Evolutionary conservation across 2,888 invertebrate species (phyloP), one percentile per base, ranked within the genome.

Genomic region (Biston betularia): DNA sequence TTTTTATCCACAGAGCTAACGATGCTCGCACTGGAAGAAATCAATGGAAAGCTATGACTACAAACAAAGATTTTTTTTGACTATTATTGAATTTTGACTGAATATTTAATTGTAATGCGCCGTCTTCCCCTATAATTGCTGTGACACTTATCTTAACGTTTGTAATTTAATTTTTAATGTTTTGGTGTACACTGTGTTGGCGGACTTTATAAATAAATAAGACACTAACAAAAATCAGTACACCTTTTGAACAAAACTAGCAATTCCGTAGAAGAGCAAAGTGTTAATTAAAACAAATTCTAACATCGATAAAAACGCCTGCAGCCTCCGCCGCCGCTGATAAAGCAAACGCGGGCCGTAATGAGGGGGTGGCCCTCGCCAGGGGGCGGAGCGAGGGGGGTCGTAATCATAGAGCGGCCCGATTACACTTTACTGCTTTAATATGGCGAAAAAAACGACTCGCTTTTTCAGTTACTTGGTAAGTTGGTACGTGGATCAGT

Each of bases 281-380:
- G 76, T 72, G 72, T 78, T 82, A 81, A 81, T 82, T 82, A 82
- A 80, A 84, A 83, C 81, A 79, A 83, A 79, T 81, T 80, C 80
- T 78, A 84, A 84, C 81, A 82, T 78, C 81, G 75, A 84, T 84
- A 84, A 84, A 83, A 79, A 78, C 64, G 68, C 57, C 73, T 79
- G 72, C 68, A 66, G 69, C 60, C 69, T 65, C 72, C 72, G 75
- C 73, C 71, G 72, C 50, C 44, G 52, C 79, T 82, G 84, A 84
- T 84, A 80, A 79, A 79, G 71, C 70, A 70, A 71, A 69, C 75
- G 79, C 75, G 75, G 74, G 72, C 73, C 73, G 70, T 76, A 79
- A 81, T 81, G 80, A 79, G 78, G 55, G 53, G 46, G 42, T 54
- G 45, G n/a, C 56, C 45, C 50, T 33, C 50, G 53, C 46, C 57